Base-by-base conservation (phyloP, 2,888 invertebrate species). In the Xanthorhoe designata region DNA sequence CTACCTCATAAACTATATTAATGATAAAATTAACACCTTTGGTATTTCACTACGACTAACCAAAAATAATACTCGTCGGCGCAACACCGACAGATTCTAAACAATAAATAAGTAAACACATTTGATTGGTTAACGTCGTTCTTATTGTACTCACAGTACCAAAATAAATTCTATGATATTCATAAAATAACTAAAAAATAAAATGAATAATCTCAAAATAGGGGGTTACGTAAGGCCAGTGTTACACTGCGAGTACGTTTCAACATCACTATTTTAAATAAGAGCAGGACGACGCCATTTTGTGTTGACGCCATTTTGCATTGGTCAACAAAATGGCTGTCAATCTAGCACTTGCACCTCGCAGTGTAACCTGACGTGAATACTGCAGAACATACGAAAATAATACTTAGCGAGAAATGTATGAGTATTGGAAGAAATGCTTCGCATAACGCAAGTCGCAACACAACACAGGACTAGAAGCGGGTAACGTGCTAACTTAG, bases 381-480 rank as follows among this genome's bases (percentile, higher is more conserved):
- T 54, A 64, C 51, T 51, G 58, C 56, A 61, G 54, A 67, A 60
- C 35, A 63, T 53, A 74, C 65, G 63, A 66, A 70, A 70, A 70
- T 70, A 78, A 74, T 75, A 78, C 74, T 76, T 73, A 65, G 66
- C 65, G 58, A 69, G 64, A 68, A 71, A 78, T 74, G 74, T 77
- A 71, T 86, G 86, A 86, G 87, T 86, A 86, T 86, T 86, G 82
- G 76, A 77, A 72, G 80, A 75, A 76, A 77, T 76, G 76, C 72
- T 67, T 68, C 71, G 72, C 69, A 70, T 57, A 73, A 73, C 70
- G 75, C n/a, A n/a, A n/a, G n/a, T n/a, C n/a, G n/a, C 71, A 76
- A 81, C 81, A 84, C 83, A 78, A 82, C 85, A 77, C 77, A 77
- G 80, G 88, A 89, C 89, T 87, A 88, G 87, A 86, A 82, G 83